A percentile compares a stretch with the other conserved stretches of the same genome.
Evolutionary conservation across 2,113 vertebrate species (phyloP).

Genomic region (Gobiocypris rarus): DNA sequence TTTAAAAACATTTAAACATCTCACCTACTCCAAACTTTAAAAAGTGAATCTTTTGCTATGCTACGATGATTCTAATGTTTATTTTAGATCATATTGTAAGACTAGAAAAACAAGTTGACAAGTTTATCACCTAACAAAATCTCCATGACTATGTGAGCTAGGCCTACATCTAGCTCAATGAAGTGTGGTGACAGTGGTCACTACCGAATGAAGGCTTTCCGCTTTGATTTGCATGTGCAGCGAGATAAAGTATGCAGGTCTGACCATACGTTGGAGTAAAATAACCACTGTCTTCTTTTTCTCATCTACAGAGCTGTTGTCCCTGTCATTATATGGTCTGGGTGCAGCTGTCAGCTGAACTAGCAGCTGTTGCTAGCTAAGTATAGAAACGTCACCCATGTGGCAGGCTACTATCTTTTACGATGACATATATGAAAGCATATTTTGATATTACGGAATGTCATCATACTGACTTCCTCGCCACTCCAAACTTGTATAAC

Average conservation of each 20-base stretch:
- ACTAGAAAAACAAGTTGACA: not conserved
- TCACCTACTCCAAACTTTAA: too few species aligned
- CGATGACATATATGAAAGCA: not conserved
- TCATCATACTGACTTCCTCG: not conserved
- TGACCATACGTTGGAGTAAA: conserved; percentile 1
- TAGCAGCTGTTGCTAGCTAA: conserved; percentile 14
- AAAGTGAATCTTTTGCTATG: not conserved
- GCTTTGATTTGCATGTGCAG: not conserved
- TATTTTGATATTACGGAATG: not conserved
- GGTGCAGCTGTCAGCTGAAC: not conserved
- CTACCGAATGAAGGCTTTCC: not conserved
- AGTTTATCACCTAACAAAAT: not conserved
- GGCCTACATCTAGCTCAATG: not conserved
- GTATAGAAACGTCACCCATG: not conserved
- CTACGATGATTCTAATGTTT: not conserved
- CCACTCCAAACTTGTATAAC: not conserved
- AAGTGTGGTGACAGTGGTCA: not conserved
- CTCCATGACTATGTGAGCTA: not conserved
- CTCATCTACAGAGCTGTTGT: conserved; percentile 1
- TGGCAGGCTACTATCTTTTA: not conserved
- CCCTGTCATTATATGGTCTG: conserved; percentile 13
- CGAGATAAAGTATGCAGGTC: not conserved
- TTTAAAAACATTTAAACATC: not conserved
- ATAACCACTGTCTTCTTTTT: not conserved
- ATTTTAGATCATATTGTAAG: not conserved